Conservation (phyloP, 2,797 vertebrate species). For the Pseudochirops corinnae region DNA sequence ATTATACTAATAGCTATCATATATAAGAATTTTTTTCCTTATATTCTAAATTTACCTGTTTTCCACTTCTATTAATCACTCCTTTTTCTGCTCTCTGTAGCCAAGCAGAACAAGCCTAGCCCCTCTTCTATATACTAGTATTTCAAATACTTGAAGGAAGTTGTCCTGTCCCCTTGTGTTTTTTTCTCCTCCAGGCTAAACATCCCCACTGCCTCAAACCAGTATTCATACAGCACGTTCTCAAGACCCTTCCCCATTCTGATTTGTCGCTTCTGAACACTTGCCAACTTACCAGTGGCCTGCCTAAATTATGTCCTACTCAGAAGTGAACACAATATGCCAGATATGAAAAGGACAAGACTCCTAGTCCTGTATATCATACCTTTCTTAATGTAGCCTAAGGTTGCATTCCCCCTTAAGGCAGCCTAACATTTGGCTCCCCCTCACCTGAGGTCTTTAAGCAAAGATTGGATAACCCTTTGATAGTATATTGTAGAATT, state of each 20-base stretch:
- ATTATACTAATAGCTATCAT: neutral
- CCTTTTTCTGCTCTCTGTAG: neutral
- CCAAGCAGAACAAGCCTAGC: neutral
- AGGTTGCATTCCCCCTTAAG: neutral
- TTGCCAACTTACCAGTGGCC: neutral
- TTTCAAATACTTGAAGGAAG: neutral
- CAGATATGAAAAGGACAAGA: neutral
- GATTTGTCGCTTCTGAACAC: neutral
- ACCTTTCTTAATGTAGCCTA: neutral
- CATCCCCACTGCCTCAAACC: neutral
- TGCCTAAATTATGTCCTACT: neutral
- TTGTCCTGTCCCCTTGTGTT: neutral
- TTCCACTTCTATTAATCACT: neutral
- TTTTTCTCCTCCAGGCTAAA: neutral
- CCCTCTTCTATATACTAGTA: neutral
- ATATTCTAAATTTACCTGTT: neutral
- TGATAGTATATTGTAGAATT: neutral
- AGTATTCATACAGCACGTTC: neutral
- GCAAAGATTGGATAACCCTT: neutral
- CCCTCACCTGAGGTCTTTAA: neutral
- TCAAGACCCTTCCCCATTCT: neutral
- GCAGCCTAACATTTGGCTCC: neutral
- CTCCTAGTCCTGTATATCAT: neutral
- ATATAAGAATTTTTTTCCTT: neutral
- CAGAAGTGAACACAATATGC: neutral